A percentile compares a stretch with the other conserved stretches of the same genome.
Evolutionary conservation across 2,797 vertebrate species (phyloP).

Genomic region (Pitangus sulphuratus): DNA sequence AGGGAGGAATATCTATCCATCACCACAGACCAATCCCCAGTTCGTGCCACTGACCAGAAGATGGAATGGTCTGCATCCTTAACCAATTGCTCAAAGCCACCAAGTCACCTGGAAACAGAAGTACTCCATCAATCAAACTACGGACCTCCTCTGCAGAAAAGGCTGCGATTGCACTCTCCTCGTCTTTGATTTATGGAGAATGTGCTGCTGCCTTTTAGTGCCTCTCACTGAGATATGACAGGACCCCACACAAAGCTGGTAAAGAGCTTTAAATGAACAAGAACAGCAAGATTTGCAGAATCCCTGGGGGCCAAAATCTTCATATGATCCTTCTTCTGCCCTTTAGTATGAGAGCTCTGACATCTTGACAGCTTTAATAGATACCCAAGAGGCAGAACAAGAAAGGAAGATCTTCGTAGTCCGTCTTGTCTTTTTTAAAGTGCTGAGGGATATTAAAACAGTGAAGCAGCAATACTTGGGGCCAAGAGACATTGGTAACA

Average conservation of each 20-base stretch:
- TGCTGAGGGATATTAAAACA: constrained; percentile 57
- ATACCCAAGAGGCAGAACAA: constrained; percentile 64
- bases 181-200: constrained; percentile 26
- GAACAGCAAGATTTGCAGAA: background rate
- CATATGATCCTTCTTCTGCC: constrained; percentile 53
- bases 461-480: constrained; percentile 35
- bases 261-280: constrained; percentile 31
- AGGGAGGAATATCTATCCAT: background rate
- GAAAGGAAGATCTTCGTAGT: constrained; percentile 18
- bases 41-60: background rate
- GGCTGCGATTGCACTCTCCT: background rate
- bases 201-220: background rate
- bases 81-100: background rate
- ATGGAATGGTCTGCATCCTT: background rate
- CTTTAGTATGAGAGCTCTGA: constrained; percentile 56
- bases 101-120: constrained; percentile 21
- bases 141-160: constrained; percentile 17
- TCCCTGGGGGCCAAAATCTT: constrained; percentile 41
- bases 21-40: background rate
- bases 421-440: constrained; percentile 65
- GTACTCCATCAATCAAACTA: constrained; percentile 21
- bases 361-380: constrained; percentile 71
- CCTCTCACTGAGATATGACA: background rate
- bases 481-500: background rate
- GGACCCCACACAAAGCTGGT: background rate